Evolutionary conservation across 2,888 invertebrate genomes (phyloP), one percentile per base, ranked within the genome.

Genomic region (Hypsopygia costalis): DNA sequence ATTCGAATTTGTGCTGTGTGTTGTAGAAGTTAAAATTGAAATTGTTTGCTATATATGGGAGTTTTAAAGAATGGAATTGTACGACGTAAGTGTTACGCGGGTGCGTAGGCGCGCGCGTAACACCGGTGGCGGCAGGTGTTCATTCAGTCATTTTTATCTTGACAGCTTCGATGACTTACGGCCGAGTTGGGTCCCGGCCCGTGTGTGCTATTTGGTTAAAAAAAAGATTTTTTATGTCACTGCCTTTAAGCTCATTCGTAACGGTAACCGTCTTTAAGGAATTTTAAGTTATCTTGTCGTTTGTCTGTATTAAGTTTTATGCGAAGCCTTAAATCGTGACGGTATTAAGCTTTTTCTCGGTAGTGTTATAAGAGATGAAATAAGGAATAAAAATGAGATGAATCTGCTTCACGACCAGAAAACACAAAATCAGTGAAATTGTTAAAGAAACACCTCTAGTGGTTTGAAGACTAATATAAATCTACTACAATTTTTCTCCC

Each of bases 121-220:
- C 77, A 78, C 85, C 78, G 71, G 87, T 82, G 72, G 87, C 80
- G 70, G 82, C 86, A 86, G 85, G 85, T 86, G 86, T 80, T 79
- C 85, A 80, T 83, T 86, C 83, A 80, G 67, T 85, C 83, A 81
- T 81, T 86, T 82, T 87, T 86, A 87, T 87, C 87, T 85, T 81
- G 87, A 85, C 87, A 88, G 83, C 73, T 79, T 75, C 78, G 83
- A 87, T 88, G 87, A 88, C 80, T 85, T 86, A 88, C 83, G 82
- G 62, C 69, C 61, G 65, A 62, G 68, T 65, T 58, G 54, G 63
- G 63, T 61, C 67, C 70, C 71, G 69, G 66, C 56, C 70, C 73
- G 77, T 80, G 80, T 82, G 72, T 82, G 72, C 77, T 80, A 76
- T 85, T 83, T 76, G 73, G 69, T 75, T 68, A 69, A 75, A 73